Evolutionary conservation across 1,140 invertebrate species (phyloP).

Genomic region (Calliphora vicina): DNA sequence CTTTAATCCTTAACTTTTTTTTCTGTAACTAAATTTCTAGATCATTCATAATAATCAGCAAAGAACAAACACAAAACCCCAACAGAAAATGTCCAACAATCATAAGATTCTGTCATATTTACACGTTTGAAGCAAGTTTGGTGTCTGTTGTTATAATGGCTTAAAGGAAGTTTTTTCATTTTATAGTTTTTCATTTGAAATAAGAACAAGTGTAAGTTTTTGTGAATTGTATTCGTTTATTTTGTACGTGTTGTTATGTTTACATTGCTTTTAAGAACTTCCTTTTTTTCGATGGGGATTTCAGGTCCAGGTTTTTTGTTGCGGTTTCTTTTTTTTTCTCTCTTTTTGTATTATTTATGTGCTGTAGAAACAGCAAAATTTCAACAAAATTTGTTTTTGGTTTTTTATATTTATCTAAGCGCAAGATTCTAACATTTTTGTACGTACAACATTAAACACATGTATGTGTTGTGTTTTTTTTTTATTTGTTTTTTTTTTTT

Average conservation of each 20-base stretch:
- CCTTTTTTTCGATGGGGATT: conserved; percentile 15
- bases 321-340: background rate
- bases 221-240: background rate
- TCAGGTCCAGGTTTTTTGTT: background rate
- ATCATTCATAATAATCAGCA: background rate
- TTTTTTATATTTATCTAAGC: conserved; percentile 12
- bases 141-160: background rate
- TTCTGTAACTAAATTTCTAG: background rate
- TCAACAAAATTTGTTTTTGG: background rate
- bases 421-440: conserved; percentile 28
- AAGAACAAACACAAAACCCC: background rate
- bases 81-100: background rate
- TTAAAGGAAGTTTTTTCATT: background rate
- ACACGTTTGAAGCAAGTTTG: background rate
- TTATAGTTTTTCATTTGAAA: background rate
- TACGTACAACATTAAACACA: conserved; percentile 11
- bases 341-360: conserved; percentile 17
- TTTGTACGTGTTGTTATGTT: conserved; percentile 10
- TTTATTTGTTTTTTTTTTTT: background rate
- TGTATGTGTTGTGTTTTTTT: background rate
- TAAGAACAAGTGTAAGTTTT: background rate
- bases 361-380: background rate
- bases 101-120: background rate
- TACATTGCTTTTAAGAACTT: conserved; percentile 10
- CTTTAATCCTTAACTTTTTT: conserved; percentile 3